A percentile compares a stretch with the other conserved stretches of the same genome.
phyloP scores from a whole-genome alignment of 2,888 invertebrate genomes.

The Xestobium rufovillosum region DNA sequence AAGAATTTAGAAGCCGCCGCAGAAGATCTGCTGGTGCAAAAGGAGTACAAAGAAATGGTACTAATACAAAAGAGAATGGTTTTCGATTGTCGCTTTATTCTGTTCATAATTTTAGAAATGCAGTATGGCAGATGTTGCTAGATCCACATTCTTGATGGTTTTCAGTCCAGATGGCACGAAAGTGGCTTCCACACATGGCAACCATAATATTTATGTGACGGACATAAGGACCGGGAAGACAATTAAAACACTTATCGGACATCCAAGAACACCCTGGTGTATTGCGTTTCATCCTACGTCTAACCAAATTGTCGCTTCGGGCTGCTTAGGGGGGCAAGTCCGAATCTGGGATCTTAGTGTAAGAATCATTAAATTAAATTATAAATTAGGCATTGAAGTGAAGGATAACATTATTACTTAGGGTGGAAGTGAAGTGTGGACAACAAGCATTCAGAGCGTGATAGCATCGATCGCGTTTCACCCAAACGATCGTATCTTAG shows the following conservation, averaged over 20 bases:
- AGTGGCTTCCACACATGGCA: constrained; percentile 83
- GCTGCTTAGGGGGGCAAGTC: constrained; percentile 83
- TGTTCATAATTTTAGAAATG: constrained; percentile 51
- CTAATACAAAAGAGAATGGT: too few species aligned
- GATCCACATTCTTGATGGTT: constrained; percentile 79
- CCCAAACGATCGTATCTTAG: constrained; percentile 70
- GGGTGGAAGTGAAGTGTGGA: constrained; percentile 84
- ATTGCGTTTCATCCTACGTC: constrained; percentile 81
- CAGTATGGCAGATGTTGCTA: constrained; percentile 65
- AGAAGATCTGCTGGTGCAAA: constrained; percentile 58
- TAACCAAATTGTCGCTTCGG: constrained; percentile 76
- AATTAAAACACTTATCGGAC: constrained; percentile 68
- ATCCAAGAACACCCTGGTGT: constrained; percentile 87
- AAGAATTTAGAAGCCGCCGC: constrained; percentile 37
- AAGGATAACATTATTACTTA: constrained; percentile 36
- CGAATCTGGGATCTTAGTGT: constrained; percentile 80
- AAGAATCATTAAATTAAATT: constrained; percentile 31
- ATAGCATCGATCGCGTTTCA: constrained; percentile 85
- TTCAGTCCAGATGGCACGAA: constrained; percentile 81
- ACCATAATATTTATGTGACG: constrained; percentile 80
- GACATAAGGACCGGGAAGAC: constrained; percentile 72
- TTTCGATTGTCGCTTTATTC: not conserved
- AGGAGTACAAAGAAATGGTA: constrained; percentile 52
- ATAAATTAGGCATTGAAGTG: not conserved
- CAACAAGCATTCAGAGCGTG: constrained; percentile 61